Percentiles rank a stretch among this genome's conserved stretches.
phyloP scores from a whole-genome alignment of 2,113 vertebrate species.

The Gopherus flavomarginatus region DNA sequence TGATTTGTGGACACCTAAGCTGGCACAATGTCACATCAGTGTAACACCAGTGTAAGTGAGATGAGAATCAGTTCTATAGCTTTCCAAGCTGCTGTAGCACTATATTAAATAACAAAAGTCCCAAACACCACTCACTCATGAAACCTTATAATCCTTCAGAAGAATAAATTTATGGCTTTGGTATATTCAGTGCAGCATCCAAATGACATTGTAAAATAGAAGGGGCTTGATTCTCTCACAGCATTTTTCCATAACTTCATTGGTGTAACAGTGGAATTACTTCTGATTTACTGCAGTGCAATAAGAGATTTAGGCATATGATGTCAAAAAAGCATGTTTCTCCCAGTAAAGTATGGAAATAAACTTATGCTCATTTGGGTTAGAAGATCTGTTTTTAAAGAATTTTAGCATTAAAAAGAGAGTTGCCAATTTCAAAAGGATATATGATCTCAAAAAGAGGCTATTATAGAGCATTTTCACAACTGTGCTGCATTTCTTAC shows the following conservation, averaged over 20 bases:
- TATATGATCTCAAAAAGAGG: background rate
- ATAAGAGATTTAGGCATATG: background rate
- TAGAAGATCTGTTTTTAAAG: background rate
- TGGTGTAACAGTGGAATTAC: background rate
- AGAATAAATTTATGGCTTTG: background rate
- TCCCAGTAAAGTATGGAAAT: background rate
- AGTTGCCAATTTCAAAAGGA: background rate
- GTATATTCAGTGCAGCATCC: background rate
- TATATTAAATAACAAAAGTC: background rate
- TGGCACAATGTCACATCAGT: background rate
- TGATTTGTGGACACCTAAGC: background rate
- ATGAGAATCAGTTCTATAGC: background rate
- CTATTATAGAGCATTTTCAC: background rate
- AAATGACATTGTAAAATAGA: background rate
- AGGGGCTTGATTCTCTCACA: background rate
- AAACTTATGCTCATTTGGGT: background rate
- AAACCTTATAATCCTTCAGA: background rate
- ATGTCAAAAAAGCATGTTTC: background rate
- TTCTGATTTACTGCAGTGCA: background rate
- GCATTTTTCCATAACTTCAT: background rate
- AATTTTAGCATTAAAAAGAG: background rate
- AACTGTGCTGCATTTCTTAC: background rate
- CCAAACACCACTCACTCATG: background rate
- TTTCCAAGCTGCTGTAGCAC: background rate
- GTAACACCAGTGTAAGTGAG: background rate